These are phyloP conservation scores for Phortica okadai DNA, from an alignment of 2,888 invertebrate genomes.

Conservation along the genomic window DNA sequence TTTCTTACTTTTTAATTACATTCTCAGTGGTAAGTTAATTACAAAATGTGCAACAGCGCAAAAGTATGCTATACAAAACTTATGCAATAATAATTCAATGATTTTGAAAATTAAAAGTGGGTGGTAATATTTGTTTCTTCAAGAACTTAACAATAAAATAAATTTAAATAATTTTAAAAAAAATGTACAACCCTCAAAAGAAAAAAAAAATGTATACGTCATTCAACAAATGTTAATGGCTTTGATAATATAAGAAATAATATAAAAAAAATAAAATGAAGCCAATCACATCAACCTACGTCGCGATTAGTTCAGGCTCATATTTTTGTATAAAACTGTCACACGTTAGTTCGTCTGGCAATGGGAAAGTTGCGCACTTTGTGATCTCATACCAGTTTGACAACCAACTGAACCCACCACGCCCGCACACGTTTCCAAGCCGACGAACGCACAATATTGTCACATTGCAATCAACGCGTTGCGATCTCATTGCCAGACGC, in stretches of 20 bases:
- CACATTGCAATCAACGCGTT: conserved; percentile 16
- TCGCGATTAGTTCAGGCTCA: conserved; percentile 32
- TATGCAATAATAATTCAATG: background rate
- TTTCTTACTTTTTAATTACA: conserved; percentile 2
- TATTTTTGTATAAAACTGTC: conserved; percentile 10
- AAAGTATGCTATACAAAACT: background rate
- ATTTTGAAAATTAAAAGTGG: background rate
- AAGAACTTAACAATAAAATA: background rate
- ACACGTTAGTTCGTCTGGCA: background rate
- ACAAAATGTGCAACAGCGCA: background rate
- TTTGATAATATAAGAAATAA: background rate
- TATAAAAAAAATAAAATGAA: background rate
- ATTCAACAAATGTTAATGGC: background rate
- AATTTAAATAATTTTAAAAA: background rate
- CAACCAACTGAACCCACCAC: background rate
- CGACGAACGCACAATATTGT: conserved; percentile 18
- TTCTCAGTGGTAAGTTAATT: conserved; percentile 12
- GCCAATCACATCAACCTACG: background rate
- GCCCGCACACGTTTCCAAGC: background rate
- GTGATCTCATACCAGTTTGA: background rate
- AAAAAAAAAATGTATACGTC: background rate
- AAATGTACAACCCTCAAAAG: background rate
- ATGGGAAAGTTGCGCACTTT: conserved; percentile 13
- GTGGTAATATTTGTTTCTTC: background rate
- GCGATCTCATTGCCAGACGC: background rate